Base-by-base conservation (phyloP, 2,888 invertebrate species). In the Diadegma fenestrale region DNA sequence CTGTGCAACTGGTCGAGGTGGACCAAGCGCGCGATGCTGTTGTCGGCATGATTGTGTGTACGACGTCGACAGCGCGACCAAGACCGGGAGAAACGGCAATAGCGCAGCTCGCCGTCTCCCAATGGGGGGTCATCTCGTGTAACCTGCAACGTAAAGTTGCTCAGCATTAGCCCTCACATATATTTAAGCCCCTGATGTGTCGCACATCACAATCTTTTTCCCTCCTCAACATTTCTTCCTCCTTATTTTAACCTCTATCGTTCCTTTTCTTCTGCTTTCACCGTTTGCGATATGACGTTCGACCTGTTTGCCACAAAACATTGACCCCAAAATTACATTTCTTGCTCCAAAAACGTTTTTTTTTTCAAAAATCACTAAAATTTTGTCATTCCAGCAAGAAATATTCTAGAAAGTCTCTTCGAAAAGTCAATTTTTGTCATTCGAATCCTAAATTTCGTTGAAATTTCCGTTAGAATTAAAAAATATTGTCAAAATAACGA, bases 91-190 rank as follows among this genome's bases (percentile, higher is more conserved):
- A 79, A 63, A 51, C 78, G 80, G 69, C 80, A 80, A 48, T 72
- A 69, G 80, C 51, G 19, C 66, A 81, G 45, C 78, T 79, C 82
- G 76, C 76, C 82, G 54, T 69, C 41, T 86, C 77, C 82, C 83
- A 83, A 87, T 86, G 87, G 88, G 84, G 87, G 88, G 88, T 89
- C 89, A 89, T 88, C 89, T 88, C 89, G 89, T 91, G 91, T 90
- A 90, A 87, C 87, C 84, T 77, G 88, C 84, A 87, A 89, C 88
- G 88, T 90, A 89, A 90, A 90, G 89, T 91, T 91, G 90, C 89
- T 89, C 89, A 89, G 89, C 91, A 92, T 92, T 93, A 92, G 90
- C 90, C 90, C 88, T 76, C 77, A 64, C 86, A 88, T 91, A 90
- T 92, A 92, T 93, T 92, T 92, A 92, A 90, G 89, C 89, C 89